Evolutionary conservation across 2,888 invertebrate species (phyloP).

Genomic region (Rhingia rostrata): DNA sequence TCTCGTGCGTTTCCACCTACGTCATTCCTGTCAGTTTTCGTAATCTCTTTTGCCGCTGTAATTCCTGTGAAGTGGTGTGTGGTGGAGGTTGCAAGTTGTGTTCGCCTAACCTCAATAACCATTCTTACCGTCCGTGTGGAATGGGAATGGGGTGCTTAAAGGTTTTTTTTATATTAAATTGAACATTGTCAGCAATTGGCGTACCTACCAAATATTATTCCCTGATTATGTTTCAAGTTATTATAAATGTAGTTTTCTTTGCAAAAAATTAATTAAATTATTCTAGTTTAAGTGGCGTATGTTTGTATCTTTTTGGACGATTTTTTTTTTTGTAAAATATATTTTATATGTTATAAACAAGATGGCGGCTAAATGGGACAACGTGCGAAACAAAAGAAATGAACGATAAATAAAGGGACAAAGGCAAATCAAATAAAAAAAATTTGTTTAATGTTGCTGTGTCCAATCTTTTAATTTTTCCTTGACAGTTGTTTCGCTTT

Average conservation of each 20-base stretch:
- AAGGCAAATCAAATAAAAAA: slow-evolving; percentile 9
- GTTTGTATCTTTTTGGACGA: not conserved
- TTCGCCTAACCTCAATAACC: slow-evolving; percentile 68
- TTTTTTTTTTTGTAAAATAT: slow-evolving; percentile 33
- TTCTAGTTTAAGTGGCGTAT: not conserved
- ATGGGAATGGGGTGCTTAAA: slow-evolving; percentile 46
- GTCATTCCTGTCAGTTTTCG: slow-evolving; percentile 22
- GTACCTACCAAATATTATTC: not conserved
- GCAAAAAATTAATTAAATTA: not conserved
- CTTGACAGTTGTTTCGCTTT: slow-evolving; percentile 5
- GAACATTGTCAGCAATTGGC: slow-evolving; percentile 37
- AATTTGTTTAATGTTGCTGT: slow-evolving; percentile 10
- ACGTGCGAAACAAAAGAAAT: slow-evolving; percentile 19
- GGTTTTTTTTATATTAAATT: slow-evolving; percentile 36
- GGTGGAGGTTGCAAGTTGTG: slow-evolving; percentile 47
- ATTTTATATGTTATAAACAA: slow-evolving; percentile 39
- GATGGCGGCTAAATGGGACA: slow-evolving; percentile 49
- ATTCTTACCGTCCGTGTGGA: slow-evolving; percentile 35
- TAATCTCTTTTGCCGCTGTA: slow-evolving; percentile 32
- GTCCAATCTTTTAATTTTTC: slow-evolving; percentile 7
- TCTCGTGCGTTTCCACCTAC: slow-evolving; percentile 12
- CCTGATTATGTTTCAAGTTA: not conserved
- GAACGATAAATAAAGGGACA: slow-evolving; percentile 36
- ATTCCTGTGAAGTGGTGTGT: slow-evolving; percentile 2
- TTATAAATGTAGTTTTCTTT: not conserved